Evolutionary conservation across 2,888 invertebrate species (phyloP).

Genomic region (Parascotia fuliginaria): DNA sequence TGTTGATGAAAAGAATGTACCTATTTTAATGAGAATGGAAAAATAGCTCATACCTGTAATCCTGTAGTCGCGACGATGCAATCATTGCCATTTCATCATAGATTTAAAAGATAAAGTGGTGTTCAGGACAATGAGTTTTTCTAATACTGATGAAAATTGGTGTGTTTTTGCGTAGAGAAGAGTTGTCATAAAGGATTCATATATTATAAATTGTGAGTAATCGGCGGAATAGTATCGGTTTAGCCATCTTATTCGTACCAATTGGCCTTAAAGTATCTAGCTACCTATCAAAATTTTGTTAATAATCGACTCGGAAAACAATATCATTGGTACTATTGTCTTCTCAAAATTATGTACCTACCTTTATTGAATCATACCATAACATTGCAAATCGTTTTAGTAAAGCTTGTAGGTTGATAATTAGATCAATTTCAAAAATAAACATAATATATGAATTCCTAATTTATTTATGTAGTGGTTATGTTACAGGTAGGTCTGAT

Average conservation of each 20-base stretch:
- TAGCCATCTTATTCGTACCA: slow-evolving; percentile 27
- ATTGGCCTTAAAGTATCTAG: slow-evolving; percentile 6
- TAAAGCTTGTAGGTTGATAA: background rate
- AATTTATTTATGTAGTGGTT: slow-evolving; percentile 18
- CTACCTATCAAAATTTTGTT: slow-evolving; percentile 3
- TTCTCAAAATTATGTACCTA: background rate
- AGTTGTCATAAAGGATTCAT: slow-evolving; percentile 35
- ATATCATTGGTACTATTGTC: slow-evolving; percentile 4
- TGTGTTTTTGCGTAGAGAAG: slow-evolving; percentile 45
- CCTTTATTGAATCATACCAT: background rate
- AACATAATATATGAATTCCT: slow-evolving; percentile 25
- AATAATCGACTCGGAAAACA: slow-evolving; percentile 5
- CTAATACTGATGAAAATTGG: slow-evolving; percentile 49
- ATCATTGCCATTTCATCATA: slow-evolving; percentile 52
- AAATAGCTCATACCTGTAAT: slow-evolving; percentile 34
- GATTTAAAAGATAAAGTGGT: slow-evolving; percentile 60
- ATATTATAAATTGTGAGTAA: slow-evolving; percentile 42
- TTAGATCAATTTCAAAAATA: background rate
- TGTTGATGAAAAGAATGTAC: slow-evolving; percentile 59
- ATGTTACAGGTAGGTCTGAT: slow-evolving; percentile 26
- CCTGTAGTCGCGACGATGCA: slow-evolving; percentile 51
- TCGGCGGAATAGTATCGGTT: slow-evolving; percentile 17
- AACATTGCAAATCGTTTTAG: background rate
- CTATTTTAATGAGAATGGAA: slow-evolving; percentile 42
- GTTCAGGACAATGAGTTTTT: slow-evolving; percentile 56